These are phyloP conservation scores for Dynastes hyllus DNA, from an alignment of 2,888 invertebrate species.

Conservation along the genomic window DNA sequence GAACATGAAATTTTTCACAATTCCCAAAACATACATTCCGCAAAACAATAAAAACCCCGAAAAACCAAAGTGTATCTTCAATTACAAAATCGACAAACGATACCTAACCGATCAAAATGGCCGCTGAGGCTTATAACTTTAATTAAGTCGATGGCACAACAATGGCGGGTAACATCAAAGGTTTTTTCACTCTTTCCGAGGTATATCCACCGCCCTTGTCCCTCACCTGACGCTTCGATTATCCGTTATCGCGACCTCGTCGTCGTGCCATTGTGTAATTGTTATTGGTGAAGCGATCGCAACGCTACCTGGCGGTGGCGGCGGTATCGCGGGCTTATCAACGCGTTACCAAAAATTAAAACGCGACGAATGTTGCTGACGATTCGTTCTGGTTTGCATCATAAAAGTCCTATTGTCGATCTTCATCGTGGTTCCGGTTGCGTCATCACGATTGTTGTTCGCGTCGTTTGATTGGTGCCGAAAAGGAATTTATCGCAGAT, in stretches of 20 bases:
- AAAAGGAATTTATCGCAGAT: not conserved
- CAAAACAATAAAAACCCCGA: not conserved
- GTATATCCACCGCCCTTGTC: not conserved
- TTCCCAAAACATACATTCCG: not conserved
- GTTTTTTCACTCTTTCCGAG: slow-evolving; percentile 19
- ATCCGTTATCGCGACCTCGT: not conserved
- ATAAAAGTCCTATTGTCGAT: slow-evolving; percentile 9
- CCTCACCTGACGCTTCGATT: not conserved
- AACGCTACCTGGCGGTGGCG: not conserved
- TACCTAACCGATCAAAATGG: slow-evolving; percentile 38
- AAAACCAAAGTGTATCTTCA: not conserved
- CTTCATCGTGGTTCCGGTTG: slow-evolving; percentile 9
- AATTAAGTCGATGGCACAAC: slow-evolving; percentile 27
- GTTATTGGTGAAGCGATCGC: not conserved
- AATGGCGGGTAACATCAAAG: slow-evolving; percentile 33
- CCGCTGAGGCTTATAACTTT: slow-evolving; percentile 8
- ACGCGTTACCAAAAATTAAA: not conserved
- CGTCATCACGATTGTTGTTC: not conserved
- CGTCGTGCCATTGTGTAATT: not conserved
- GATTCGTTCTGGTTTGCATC: not conserved
- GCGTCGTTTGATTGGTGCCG: not conserved
- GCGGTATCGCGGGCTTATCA: not conserved
- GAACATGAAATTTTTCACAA: not conserved
- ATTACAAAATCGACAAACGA: not conserved
- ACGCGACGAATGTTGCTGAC: not conserved